Evolutionary conservation across 2,113 vertebrate genomes (phyloP), one percentile per base, ranked within the genome.

Genomic region (Accipiter virgatus): DNA sequence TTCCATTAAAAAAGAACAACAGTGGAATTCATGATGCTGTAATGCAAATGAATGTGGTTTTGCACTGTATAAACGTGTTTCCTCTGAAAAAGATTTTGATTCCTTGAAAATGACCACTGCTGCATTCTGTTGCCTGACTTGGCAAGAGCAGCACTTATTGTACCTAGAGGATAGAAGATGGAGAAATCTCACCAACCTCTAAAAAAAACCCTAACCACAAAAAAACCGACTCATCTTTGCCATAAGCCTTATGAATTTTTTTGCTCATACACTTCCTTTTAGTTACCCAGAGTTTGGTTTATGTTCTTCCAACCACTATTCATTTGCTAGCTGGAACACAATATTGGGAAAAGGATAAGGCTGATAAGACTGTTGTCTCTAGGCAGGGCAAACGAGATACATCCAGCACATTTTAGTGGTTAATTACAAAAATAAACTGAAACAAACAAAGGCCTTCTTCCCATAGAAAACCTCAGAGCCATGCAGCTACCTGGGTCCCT

Each of bases 41-140:
- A 72, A 89, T 91, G 91, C 70, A 96, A 96, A 87, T 79, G 5
- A 78, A 36, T 34, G 81, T 95, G 84, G 89, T 27, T 93, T 96
- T 71, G 47, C 32, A 52, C 36, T 56, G 34, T 34, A 40, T 43
- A 40, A 87, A 50, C 17, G 11, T 13, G 4, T 52, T 95, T 91
- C 73, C 27, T 91, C 56, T 87, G 23, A 81, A 81, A 63, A 18
- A 82, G 40, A 52, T 84, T 91, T 71, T 47, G 31, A 38, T 94
- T 93, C 84, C 84, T 91, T 93, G 70, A 94, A 74, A 85, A 94
- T 12, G 2, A 18, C 23, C 59, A 93, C 27, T 32, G 32, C 43
- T 82, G 36, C 36, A 40, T 80, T 21, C 47, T 71, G 56, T 26
- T 86, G n/a, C 52, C 62, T 80, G 48, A 52, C 17, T 63, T 80